Evolutionary conservation across 30 jellyfish, hydroid and myxozoan species (phyloP).

Genomic region (Pseudorhiza aurosa): DNA sequence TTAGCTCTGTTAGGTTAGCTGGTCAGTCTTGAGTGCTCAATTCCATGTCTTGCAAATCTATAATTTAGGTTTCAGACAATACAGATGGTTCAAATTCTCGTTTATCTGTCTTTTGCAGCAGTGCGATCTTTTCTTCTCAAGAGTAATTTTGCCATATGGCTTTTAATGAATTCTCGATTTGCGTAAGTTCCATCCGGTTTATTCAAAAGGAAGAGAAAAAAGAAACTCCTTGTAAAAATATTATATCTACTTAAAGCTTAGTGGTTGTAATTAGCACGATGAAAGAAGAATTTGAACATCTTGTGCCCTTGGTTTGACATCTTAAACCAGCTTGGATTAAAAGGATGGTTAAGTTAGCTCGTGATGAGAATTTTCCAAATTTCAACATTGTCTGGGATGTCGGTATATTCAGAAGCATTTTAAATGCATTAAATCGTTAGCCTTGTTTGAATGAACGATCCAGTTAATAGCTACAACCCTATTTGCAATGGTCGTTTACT

Average conservation of each 20-base stretch:
- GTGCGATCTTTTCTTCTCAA: background rate
- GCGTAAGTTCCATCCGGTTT: constrained; percentile 27
- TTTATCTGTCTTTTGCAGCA: background rate
- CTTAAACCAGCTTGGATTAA: constrained; percentile 35
- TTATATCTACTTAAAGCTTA: constrained; percentile 41
- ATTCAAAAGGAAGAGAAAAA: constrained; percentile 10
- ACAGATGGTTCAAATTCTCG: background rate
- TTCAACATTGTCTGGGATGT: constrained; percentile 23
- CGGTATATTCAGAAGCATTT: background rate
- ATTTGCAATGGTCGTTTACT: too few species aligned
- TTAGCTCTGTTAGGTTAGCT: too few species aligned
- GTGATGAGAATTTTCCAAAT: constrained; percentile 28
- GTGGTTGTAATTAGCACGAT: constrained; percentile 66
- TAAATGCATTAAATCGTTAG: background rate
- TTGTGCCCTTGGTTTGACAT: constrained; percentile 22
- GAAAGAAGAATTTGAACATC: constrained; percentile 29
- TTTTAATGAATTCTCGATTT: constrained; percentile 24
- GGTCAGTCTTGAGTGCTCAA: too few species aligned
- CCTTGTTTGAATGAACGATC: too few species aligned
- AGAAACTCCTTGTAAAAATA: constrained; percentile 50
- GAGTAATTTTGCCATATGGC: constrained; percentile 48
- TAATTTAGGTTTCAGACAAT: background rate
- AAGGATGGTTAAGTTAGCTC: background rate
- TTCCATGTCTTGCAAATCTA: background rate
- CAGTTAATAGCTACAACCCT: too few species aligned